Conservation (phyloP, 2,797 vertebrate species). For the Echiichthys vipera region DNA sequence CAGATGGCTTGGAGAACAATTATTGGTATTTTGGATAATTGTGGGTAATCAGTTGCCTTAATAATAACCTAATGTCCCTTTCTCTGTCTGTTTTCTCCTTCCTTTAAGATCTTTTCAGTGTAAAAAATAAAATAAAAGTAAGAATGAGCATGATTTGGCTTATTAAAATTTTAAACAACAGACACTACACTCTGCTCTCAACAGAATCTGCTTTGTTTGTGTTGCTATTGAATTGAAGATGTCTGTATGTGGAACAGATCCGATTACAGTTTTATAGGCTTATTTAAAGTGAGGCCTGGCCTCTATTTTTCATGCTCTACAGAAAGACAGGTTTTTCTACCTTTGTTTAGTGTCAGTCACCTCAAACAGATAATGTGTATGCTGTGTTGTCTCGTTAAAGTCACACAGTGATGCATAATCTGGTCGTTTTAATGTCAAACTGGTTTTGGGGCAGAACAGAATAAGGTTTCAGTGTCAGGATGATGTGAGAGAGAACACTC, state of each 20-base stretch:
- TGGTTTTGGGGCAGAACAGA: background rate
- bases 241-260: background rate
- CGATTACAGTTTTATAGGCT: constrained; percentile 9
- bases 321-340: background rate
- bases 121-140: background rate
- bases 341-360: constrained; percentile 21
- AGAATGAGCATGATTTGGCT: background rate
- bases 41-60: constrained; percentile 30
- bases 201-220: constrained; percentile 3
- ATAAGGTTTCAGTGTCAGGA: background rate
- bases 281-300: background rate
- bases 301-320: background rate
- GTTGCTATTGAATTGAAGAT: constrained; percentile 9
- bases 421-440: background rate
- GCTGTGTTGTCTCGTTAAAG: background rate
- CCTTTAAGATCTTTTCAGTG: background rate
- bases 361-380: background rate
- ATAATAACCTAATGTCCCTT: constrained; percentile 26
- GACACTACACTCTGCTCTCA: background rate
- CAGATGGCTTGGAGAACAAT: constrained; percentile 59
- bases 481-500: background rate
- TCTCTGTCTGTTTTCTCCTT: background rate
- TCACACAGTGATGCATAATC: background rate
- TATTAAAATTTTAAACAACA: constrained; percentile 16
- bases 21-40: constrained; percentile 50